Evolutionary conservation across 2,113 vertebrate genomes (phyloP), one percentile per base, ranked within the genome.

Genomic region (Epinephelus fuscoguttatus): DNA sequence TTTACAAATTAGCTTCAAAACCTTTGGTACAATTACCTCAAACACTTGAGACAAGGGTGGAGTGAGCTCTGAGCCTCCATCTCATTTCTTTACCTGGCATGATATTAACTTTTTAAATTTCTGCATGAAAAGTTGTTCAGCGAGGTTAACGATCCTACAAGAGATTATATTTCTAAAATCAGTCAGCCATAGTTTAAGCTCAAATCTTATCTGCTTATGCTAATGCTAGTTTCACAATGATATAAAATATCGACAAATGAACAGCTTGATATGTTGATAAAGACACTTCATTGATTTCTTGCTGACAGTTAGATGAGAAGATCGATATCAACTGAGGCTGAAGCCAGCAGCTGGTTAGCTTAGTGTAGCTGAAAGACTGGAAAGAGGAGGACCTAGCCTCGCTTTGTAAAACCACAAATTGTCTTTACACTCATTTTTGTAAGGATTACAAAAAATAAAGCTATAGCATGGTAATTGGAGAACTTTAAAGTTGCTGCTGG

Each of bases 1-100:
- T 75, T 72, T 33, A 21, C 5, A 59, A 84, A 79, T 76, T 57
- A 67, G 70, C 67, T 61, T n/a, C 11, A 23, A 70, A 80, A 73
- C 33, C n/a, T 76, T 47, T 57, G 6, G 18, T n/a, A 14, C 10
- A 7, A 67, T 56, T 19, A 42, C 50, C 25, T 74, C n/a, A 47
- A 45, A 73, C 27, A 64, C 7, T 21, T 0, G 27, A 49, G 25
- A 67, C 13, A 12, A 42, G 0, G 1, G 37, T 19, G 33, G 56
- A 62, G 40, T 14, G 42, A 23, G 2, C 15, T 19, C 17, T 8
- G 18, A 62, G 47, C 62, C 47, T 23, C 4, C 0, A 18, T 42
- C 30, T 68, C 30, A 30, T 11, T 15, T 15, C 37, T 19, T 4
- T 25, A 6, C 2, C n/a, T 2, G 21, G 4, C 15, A 21, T 0